These are phyloP conservation scores for Ostrea denselamellosa DNA, from an alignment of 1,140 invertebrate species.

Conservation along the genomic window DNA sequence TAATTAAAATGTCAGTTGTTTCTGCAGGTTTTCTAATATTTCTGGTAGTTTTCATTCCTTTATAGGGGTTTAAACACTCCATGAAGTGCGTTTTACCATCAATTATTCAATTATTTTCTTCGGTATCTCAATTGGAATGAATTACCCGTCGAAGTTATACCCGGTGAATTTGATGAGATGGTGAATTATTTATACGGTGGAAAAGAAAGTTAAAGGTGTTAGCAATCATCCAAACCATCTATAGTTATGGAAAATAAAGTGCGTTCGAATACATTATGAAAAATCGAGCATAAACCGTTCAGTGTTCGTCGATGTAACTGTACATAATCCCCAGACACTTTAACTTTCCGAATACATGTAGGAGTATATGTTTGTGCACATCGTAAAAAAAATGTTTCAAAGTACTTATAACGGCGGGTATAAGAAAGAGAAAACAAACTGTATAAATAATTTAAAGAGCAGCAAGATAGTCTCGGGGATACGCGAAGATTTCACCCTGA, in stretches of 20 bases:
- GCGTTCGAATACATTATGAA: neutral
- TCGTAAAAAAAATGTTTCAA: too few species aligned
- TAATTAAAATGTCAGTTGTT: constrained; percentile 23
- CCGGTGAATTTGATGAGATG: neutral
- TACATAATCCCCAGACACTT: too few species aligned
- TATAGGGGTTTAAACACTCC: constrained; percentile 14
- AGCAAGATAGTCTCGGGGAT: too few species aligned
- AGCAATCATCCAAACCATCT: neutral
- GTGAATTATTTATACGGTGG: constrained; percentile 18
- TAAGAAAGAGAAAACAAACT: too few species aligned
- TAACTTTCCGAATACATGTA: too few species aligned
- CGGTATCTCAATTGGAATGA: neutral
- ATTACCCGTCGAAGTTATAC: constrained; percentile 4
- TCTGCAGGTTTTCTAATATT: neutral
- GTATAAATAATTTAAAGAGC: too few species aligned
- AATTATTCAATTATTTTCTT: constrained; percentile 35
- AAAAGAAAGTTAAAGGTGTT: constrained; percentile 25
- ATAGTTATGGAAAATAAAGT: constrained; percentile 10
- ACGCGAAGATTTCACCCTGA: too few species aligned
- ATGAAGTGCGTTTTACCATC: constrained; percentile 1
- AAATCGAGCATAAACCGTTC: neutral
- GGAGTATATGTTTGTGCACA: too few species aligned
- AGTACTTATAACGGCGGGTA: too few species aligned
- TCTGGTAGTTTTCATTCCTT: neutral
- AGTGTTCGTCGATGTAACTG: too few species aligned